phyloP scores from a whole-genome alignment of 2,113 vertebrate species.

The Oplegnathus fasciatus region DNA sequence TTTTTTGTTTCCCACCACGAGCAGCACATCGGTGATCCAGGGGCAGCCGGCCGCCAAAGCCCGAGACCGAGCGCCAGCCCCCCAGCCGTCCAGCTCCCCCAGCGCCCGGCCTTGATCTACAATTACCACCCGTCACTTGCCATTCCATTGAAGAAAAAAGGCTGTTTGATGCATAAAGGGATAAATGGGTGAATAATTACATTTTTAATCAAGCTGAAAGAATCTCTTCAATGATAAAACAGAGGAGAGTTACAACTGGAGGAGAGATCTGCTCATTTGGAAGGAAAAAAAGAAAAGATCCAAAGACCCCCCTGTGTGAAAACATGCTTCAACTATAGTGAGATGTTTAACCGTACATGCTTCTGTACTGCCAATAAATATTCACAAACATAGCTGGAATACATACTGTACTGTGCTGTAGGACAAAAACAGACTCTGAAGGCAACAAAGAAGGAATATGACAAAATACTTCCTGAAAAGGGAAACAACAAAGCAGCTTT shows the following conservation, averaged over 20 bases:
- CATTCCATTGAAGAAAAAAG: slow-evolving; percentile 68
- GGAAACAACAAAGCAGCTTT: slow-evolving; percentile 15
- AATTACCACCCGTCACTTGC: slow-evolving; percentile 73
- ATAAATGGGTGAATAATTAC: slow-evolving; percentile 77
- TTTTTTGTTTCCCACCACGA: slow-evolving; percentile 41
- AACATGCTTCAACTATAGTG: slow-evolving; percentile 39
- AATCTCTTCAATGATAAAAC: slow-evolving; percentile 47
- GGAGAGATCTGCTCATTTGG: slow-evolving; percentile 48
- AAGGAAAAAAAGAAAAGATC: slow-evolving; percentile 35
- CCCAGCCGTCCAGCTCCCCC: not conserved
- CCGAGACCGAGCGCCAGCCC: slow-evolving; percentile 18
- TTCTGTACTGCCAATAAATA: slow-evolving; percentile 14
- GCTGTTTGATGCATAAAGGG: slow-evolving; percentile 69
- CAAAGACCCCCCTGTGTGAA: slow-evolving; percentile 39
- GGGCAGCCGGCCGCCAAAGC: slow-evolving; percentile 37
- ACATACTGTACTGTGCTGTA: not conserved
- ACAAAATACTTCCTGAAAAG: slow-evolving; percentile 15
- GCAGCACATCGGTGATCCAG: slow-evolving; percentile 45
- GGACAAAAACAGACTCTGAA: not conserved
- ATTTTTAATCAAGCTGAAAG: slow-evolving; percentile 76
- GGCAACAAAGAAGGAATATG: slow-evolving; percentile 5
- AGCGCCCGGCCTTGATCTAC: slow-evolving; percentile 74
- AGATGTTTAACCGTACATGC: slow-evolving; percentile 52
- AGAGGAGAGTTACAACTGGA: slow-evolving; percentile 26
- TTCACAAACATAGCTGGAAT: slow-evolving; percentile 1